Conservation (phyloP, 2,888 invertebrate genomes). For the Polymixis lichenea region DNA sequence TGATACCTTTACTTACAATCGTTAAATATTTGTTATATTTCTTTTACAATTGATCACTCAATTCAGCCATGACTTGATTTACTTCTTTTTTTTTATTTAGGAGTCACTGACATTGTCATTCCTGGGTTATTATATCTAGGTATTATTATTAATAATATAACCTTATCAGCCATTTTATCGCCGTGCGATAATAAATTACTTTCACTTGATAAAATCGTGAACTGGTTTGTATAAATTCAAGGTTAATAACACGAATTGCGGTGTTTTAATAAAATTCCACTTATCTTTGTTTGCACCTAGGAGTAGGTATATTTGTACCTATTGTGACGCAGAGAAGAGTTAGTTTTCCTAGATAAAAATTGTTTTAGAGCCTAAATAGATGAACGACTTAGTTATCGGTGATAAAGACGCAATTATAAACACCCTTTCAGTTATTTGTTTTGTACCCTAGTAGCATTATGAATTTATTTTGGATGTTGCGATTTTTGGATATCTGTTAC, state of each 20-base stretch:
- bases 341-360: background rate
- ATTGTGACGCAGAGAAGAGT: slow-evolving; percentile 5
- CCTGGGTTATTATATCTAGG: background rate
- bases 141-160: slow-evolving; percentile 24
- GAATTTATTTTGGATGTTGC: no score
- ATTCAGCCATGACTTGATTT: background rate
- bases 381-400: slow-evolving; percentile 4
- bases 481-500: no score
- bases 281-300: slow-evolving; percentile 27
- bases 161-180: slow-evolving; percentile 53
- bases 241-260: slow-evolving; percentile 41
- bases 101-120: no score
- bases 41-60: background rate
- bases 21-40: slow-evolving; percentile 14
- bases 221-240: slow-evolving; percentile 54
- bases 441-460: no score
- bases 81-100: background rate
- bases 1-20: background rate
- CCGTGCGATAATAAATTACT: slow-evolving; percentile 47
- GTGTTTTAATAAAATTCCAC: slow-evolving; percentile 27
- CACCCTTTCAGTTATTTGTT: background rate
- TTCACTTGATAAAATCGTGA: slow-evolving; percentile 53
- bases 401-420: background rate
- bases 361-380: background rate
- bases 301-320: background rate